Base-by-base conservation (phyloP, 1,140 invertebrate genomes). In the Trichomalopsis sarcophagae region DNA sequence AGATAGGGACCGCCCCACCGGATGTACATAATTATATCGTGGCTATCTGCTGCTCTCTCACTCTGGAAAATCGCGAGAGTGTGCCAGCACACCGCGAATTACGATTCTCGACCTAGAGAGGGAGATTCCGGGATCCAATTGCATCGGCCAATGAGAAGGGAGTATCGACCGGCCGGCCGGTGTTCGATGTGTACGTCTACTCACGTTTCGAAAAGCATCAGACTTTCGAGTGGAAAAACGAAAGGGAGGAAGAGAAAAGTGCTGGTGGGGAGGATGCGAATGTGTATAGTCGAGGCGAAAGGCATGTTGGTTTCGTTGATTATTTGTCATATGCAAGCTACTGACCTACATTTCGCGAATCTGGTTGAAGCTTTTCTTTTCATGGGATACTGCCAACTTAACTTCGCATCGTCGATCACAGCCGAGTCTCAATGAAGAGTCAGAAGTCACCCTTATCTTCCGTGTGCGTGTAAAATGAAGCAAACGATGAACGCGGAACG, bases 81-180 rank as follows among this genome's bases (percentile, higher is more conserved):
- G 21, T 62, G 55, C 55, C 50, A 62, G 21, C 14, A 4, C 55
- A 62, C 14, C 55, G 17, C 55, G 71, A 74, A 74, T 74, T 74
- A 74, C 71, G 71, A 62, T 21, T 7, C 5, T 62, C 55, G 17
- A 36, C 73, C 17, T 74, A 30, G 33, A 84, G 74, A 76, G 44
- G 62, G 40, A 84, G 75, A 78, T 84, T 84, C 75, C 62, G 75
- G 82, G 76, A 84, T 84, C 33, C 44, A 80, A 78, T 81, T 36
- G 84, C 47, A 81, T 85, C 44, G 77, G 77, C 77, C 14, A 83
- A 80, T 50, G 33, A 23, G 33, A 62, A 62, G 78, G 71, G 68
- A 27, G 55, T 85, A 85, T 85, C 84, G 79, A 85, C 79, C 84
- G 84, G 79, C 74, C 75, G 79, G 80, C 62, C 79, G 69, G 84